A percentile compares a stretch with the other conserved stretches of the same genome.
Evolutionary conservation across 2,888 invertebrate genomes (phyloP).

Genomic region (Trachelus iudaicus): DNA sequence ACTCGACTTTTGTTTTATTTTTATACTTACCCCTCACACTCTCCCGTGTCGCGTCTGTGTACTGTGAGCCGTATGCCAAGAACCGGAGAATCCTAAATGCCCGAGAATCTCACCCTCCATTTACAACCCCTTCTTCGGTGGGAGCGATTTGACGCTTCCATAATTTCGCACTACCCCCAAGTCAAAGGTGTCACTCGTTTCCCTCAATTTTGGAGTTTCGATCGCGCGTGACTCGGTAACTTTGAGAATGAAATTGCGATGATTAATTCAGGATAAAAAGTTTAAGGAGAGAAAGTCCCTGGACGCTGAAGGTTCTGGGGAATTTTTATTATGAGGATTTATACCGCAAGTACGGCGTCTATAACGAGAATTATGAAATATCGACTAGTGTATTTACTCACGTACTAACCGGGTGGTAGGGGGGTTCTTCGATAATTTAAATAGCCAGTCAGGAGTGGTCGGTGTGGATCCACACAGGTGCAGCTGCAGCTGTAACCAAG

Average conservation of each 20-base stretch:
- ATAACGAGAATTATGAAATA: not conserved
- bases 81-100: not conserved
- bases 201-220: not conserved
- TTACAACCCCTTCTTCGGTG: not conserved
- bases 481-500: not conserved
- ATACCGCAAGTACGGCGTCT: not conserved
- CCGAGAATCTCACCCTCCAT: slow-evolving; percentile 1
- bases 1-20: not conserved
- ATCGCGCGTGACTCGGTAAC: not conserved
- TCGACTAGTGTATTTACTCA: not conserved
- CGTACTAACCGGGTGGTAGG: not conserved
- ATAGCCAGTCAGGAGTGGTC: not conserved
- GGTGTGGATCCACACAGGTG: not conserved
- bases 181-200: slow-evolving; percentile 1
- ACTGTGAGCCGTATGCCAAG: not conserved
- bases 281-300: not conserved
- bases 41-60: not conserved
- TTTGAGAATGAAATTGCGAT: not conserved
- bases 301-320: not conserved
- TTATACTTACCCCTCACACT: not conserved
- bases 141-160: not conserved
- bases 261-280: not conserved
- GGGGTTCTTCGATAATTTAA: not conserved
- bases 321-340: not conserved
- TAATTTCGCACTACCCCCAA: not conserved